Percentiles rank a stretch among this genome's conserved stretches.
Evolutionary conservation across 2,888 invertebrate genomes (phyloP).

Genomic region (Trichacis sp.): DNA sequence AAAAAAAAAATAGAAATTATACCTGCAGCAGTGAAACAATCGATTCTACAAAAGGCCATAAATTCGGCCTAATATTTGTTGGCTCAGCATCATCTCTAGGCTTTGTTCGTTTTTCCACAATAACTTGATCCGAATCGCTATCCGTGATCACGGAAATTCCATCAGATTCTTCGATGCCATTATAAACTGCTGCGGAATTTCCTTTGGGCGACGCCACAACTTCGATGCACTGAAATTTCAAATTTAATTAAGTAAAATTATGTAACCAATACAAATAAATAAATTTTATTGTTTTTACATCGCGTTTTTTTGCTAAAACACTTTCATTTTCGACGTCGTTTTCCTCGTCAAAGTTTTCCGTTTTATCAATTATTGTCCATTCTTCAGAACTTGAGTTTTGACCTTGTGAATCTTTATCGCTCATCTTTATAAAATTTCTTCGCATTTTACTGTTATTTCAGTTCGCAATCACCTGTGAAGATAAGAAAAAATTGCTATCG

Average conservation of each 20-base stretch:
- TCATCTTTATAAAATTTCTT: too few species aligned
- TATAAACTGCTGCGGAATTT: not conserved
- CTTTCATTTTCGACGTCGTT: not conserved
- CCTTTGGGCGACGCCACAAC: not conserved
- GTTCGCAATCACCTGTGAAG: too few species aligned
- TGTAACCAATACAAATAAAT: too few species aligned
- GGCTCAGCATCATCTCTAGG: too few species aligned
- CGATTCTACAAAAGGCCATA: not conserved
- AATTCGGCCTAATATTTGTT: not conserved
- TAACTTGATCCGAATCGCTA: not conserved
- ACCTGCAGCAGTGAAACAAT: not conserved
- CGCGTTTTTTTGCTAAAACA: not conserved
- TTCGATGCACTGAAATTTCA: not conserved
- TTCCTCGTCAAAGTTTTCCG: not conserved
- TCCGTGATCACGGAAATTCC: not conserved
- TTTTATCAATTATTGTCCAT: not conserved
- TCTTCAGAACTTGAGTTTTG: not conserved
- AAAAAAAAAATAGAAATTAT: not conserved
- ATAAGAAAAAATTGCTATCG: too few species aligned
- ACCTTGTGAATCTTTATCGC: not conserved
- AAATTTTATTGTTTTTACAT: too few species aligned
- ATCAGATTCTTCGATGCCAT: not conserved
- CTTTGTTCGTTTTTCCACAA: not conserved
- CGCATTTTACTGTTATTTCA: too few species aligned
- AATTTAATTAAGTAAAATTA: not conserved